Percentiles rank a stretch among this genome's conserved stretches.
Evolutionary conservation across 53 echinoderm and acorn worm species (phyloP).

Genomic region (Patiria pectinifera): DNA sequence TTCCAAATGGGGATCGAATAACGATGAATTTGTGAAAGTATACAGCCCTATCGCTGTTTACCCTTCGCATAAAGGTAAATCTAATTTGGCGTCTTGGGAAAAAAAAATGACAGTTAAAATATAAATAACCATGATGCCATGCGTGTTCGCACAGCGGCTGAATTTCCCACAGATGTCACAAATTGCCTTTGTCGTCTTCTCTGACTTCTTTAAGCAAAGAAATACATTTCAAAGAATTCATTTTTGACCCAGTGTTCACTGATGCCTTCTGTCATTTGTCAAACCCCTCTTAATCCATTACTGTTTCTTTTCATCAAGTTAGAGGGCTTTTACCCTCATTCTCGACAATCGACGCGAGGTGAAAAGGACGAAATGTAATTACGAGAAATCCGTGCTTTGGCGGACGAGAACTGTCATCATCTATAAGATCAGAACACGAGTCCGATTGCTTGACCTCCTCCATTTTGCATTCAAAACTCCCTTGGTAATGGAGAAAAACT

Average conservation of each 20-base stretch:
- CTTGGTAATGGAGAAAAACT: no score
- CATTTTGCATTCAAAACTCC: not conserved
- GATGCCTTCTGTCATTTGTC: not conserved
- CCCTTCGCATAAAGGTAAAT: no score
- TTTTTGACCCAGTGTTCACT: not conserved
- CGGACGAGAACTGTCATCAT: not conserved
- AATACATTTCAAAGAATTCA: no score
- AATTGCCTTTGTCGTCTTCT: no score
- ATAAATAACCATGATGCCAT: no score
- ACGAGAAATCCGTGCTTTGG: not conserved
- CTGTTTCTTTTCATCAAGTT: not conserved
- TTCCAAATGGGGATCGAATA: not conserved
- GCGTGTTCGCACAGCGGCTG: no score
- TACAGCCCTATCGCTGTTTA: no score
- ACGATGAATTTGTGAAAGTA: not conserved
- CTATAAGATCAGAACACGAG: not conserved
- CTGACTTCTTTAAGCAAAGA: no score
- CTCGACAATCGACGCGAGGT: not conserved
- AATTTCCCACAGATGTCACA: no score
- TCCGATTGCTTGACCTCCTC: not conserved
- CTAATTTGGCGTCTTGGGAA: no score
- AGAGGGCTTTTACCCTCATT: not conserved
- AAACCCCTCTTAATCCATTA: not conserved
- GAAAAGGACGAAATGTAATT: not conserved
- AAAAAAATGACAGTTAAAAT: no score